These are phyloP conservation scores for Melipona beecheii DNA, from an alignment of 2,888 invertebrate species.

Conservation along the genomic window DNA sequence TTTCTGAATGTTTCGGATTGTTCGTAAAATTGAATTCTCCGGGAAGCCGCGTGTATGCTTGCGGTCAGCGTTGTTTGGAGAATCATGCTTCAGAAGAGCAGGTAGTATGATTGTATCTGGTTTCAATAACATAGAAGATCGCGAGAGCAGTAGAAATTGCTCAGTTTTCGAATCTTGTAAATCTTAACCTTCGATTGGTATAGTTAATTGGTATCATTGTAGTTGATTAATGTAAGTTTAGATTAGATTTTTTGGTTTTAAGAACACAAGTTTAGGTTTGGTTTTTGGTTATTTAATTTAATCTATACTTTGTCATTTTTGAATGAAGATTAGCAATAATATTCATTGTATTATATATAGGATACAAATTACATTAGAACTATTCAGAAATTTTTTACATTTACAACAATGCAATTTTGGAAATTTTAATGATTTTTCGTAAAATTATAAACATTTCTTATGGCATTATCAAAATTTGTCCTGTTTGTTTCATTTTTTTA, in stretches of 20 bases:
- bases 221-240: background rate
- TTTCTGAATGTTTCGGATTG: slow-evolving; percentile 4
- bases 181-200: background rate
- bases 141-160: background rate
- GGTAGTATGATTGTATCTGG: background rate
- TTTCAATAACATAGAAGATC: background rate
- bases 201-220: background rate
- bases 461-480: no score
- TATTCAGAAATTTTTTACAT: no score
- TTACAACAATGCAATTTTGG: no score
- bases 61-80: slow-evolving; percentile 1
- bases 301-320: no score
- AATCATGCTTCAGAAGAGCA: background rate
- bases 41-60: background rate
- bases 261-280: no score
- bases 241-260: background rate
- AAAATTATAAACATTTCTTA: no score
- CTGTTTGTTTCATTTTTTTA: no score
- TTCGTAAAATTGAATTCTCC: slow-evolving; percentile 19
- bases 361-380: no score
- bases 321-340: no score
- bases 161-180: background rate
- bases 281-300: no score
- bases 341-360: no score
- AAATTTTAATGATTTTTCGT: no score